These are phyloP conservation scores for Andricus grossulariae DNA, from an alignment of 1,140 invertebrate species.

Conservation along the genomic window DNA sequence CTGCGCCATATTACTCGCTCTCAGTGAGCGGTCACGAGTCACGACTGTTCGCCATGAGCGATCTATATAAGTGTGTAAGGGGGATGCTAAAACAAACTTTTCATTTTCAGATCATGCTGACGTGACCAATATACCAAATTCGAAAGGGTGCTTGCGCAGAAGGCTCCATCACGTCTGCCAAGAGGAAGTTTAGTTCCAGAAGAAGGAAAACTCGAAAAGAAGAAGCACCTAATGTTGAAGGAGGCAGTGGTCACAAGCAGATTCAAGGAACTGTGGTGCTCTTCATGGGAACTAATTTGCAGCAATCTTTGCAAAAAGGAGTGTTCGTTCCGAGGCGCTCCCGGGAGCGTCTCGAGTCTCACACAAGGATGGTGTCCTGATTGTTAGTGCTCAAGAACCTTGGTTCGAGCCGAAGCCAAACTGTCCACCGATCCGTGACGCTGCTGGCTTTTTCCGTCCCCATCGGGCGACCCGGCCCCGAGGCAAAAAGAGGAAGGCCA, in stretches of 20 bases:
- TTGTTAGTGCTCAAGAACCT: not conserved
- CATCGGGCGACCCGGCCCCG: too few relatives aligned
- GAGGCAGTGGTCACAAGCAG: constrained; percentile 13
- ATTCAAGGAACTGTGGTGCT: not conserved
- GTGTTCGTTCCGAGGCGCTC: not conserved
- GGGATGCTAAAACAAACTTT: constrained; percentile 61
- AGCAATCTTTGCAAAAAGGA: not conserved
- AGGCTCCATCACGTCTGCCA: not conserved
- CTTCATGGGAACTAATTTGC: constrained; percentile 12
- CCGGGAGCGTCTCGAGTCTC: constrained; percentile 15
- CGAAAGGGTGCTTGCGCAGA: constrained; percentile 50
- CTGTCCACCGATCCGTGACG: constrained; percentile 5
- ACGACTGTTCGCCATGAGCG: constrained; percentile 54
- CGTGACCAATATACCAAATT: constrained; percentile 54
- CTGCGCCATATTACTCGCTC: constrained; percentile 40
- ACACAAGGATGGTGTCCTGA: constrained; percentile 15
- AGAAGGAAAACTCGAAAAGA: not conserved
- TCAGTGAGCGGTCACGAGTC: constrained; percentile 38
- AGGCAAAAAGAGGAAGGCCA: constrained; percentile 31
- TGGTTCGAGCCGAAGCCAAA: constrained; percentile 16
- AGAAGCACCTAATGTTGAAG: not conserved
- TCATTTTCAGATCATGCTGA: constrained; percentile 62
- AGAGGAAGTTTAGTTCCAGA: not conserved
- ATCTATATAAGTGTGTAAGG: constrained; percentile 40
- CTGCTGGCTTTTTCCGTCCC: not conserved